phyloP scores from a whole-genome alignment of 2,888 invertebrate genomes.

The Polydrusus pterygomalis region DNA sequence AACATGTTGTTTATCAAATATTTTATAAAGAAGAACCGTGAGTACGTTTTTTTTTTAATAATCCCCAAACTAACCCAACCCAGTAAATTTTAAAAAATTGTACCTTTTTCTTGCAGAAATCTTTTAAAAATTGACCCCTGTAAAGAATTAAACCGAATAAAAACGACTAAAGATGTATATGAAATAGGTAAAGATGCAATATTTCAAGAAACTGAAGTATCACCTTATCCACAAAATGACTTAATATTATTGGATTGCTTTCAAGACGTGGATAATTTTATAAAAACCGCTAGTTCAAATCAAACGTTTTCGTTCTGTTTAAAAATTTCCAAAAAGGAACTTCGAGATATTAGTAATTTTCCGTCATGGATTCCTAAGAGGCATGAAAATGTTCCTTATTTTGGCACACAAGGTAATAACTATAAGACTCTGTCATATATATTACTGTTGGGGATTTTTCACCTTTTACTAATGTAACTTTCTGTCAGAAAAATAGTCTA shows the following conservation, averaged over 20 bases:
- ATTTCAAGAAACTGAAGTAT: conserved; percentile 36
- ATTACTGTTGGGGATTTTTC: no score
- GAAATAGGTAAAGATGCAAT: conserved; percentile 26
- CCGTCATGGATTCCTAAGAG: conserved; percentile 31
- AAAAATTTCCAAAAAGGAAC: conserved; percentile 17
- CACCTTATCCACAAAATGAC: not conserved
- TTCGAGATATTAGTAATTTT: conserved; percentile 15
- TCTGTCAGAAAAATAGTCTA: no score
- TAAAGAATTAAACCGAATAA: conserved; percentile 33
- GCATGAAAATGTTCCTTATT: conserved; percentile 18
- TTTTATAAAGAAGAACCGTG: conserved; percentile 27
- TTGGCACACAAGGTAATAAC: conserved; percentile 38
- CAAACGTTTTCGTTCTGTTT: conserved; percentile 22
- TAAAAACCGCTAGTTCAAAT: not conserved
- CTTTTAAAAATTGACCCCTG: not conserved
- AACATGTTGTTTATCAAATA: conserved; percentile 25
- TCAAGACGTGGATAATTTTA: conserved; percentile 9
- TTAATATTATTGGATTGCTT: conserved; percentile 10
- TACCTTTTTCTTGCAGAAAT: not conserved
- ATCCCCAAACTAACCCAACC: not conserved
- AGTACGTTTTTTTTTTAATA: conserved; percentile 8
- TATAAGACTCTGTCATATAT: no score
- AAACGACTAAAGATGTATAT: conserved; percentile 7
- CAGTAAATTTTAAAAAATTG: no score
- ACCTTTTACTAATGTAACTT: no score